These are phyloP conservation scores for Drosophila punjabiensis DNA, from an alignment of 1,140 invertebrate species.

Conservation along the genomic window DNA sequence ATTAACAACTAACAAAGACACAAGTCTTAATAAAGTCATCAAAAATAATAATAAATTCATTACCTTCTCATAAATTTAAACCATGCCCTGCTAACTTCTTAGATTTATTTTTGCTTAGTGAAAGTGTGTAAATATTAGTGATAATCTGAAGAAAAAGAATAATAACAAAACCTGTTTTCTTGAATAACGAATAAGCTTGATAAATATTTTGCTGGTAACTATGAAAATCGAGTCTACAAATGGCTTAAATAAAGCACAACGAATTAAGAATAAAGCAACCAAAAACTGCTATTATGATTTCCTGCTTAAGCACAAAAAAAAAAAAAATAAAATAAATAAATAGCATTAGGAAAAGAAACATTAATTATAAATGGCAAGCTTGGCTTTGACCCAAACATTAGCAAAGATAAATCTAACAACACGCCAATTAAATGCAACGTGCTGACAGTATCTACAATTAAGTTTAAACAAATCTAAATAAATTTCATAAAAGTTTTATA, in stretches of 20 bases:
- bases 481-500: neutral
- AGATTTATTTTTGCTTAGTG: neutral
- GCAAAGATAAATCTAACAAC: conserved; percentile 13
- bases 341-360: conserved; percentile 11
- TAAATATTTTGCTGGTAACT: neutral
- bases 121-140: neutral
- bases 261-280: conserved; percentile 4
- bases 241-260: conserved; percentile 5
- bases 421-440: conserved; percentile 14
- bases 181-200: neutral
- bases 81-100: neutral
- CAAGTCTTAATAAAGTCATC: accelerated
- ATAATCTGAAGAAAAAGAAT: neutral
- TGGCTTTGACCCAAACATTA: conserved; percentile 15
- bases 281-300: conserved; percentile 9
- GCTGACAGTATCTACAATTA: conserved; percentile 9
- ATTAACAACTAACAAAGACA: neutral
- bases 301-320: neutral
- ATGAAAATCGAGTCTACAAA: neutral
- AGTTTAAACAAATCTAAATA: neutral
- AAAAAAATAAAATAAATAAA: no score
- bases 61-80: neutral
- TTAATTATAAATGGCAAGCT: conserved; percentile 13
- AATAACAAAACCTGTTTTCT: neutral
- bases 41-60: neutral